Evolutionary conservation across 1,140 invertebrate species (phyloP), one percentile per base, ranked within the genome.

Genomic region (Adoxophyes honmai): DNA sequence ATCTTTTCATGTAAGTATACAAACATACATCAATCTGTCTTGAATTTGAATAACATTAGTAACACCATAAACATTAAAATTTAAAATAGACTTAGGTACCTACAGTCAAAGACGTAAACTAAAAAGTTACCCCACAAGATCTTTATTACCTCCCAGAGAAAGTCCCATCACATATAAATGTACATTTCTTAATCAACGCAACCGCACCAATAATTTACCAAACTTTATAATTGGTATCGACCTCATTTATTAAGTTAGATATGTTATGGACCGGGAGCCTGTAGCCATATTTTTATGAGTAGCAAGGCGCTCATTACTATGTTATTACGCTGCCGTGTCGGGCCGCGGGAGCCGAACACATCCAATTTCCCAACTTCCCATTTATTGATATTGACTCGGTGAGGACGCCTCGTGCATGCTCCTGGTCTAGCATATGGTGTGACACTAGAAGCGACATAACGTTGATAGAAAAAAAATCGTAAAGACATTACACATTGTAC

Each of bases 351-450:
- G 73, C 73, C 79, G 75, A 81, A 83, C 83, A 83, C 85, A 88
- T 88, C 85, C 85, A 88, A 88, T 88, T 86, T 88, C 73, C 80
- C 80, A 76, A 81, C 80, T 80, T 81, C 77, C 75, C 78, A 88
- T 88, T 85, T 88, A 88, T 88, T 86, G 85, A 86, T 88, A 88
- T 86, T 88, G 85, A 88, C 83, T 86, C 75, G 62, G 72, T 66
- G 78, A 85, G 75, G 82, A 83, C 80, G 81, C 70, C 68, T 68
- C 69, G 71, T 78, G 74, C 64, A 73, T 74, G 73, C 61, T 64
- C 55, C 57, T 61, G 54, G 18, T 11, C 48, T 56, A 36, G 42
- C 57, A 66, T 64, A 39, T 62, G 33, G 35, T 54, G 8, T 10
- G 14, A 11, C 37, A 54, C 68, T 76, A 55, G 73, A 74, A 65